These are phyloP conservation scores for Ditylenchus dipsaci DNA, from an alignment of 1,140 invertebrate species.

Conservation along the genomic window DNA sequence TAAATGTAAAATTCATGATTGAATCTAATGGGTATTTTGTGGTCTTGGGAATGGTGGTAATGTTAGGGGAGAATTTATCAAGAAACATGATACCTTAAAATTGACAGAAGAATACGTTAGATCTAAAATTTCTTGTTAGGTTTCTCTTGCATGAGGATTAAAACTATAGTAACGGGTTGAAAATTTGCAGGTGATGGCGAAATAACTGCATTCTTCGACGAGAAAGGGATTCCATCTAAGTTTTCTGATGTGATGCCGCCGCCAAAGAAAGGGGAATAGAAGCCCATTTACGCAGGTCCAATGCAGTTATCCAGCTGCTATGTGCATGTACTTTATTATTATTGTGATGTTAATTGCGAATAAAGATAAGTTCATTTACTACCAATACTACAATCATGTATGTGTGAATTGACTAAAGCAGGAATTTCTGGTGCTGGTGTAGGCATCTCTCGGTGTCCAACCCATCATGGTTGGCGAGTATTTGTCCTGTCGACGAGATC, in stretches of 20 bases:
- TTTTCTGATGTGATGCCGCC: constrained; percentile 21
- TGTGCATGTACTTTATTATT: no score
- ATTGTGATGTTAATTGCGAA: no score
- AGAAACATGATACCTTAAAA: no score
- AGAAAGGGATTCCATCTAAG: constrained; percentile 22
- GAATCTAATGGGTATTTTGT: no score
- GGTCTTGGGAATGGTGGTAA: no score
- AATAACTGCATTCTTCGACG: constrained; percentile 34
- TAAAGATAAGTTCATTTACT: no score
- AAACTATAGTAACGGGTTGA: neutral
- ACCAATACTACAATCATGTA: neutral
- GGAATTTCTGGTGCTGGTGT: constrained; percentile 3
- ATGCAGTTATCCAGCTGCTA: no score
- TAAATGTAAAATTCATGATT: no score
- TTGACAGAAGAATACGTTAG: no score
- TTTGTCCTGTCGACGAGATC: neutral
- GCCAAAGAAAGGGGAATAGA: neutral
- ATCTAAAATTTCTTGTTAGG: no score
- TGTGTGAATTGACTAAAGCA: constrained; percentile 7
- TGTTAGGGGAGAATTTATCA: no score
- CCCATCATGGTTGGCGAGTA: neutral
- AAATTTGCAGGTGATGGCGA: constrained; percentile 5
- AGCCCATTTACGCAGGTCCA: neutral
- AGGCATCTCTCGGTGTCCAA: neutral
- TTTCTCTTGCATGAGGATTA: no score